Evolutionary conservation across 2,797 vertebrate genomes (phyloP), one percentile per base, ranked within the genome.

Genomic region (Synaphobranchus kaupii): DNA sequence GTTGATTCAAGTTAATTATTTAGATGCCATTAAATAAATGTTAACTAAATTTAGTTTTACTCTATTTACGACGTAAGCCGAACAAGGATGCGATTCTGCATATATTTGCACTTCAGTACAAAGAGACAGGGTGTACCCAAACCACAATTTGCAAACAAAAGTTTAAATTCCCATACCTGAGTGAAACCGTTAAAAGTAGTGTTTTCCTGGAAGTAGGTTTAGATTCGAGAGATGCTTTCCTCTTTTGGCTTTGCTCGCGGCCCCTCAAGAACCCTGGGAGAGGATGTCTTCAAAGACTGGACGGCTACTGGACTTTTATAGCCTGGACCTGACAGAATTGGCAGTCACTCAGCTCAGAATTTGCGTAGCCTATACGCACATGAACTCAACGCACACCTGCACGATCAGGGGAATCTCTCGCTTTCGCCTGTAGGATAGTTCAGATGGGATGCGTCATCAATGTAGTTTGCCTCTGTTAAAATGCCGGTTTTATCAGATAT

Each of bases 271-370:
- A 91, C 92, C 92, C 93, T 92, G 94, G 87, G 92, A 92, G 92
- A 91, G 60, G 92, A 91, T 92, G 68, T 76, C 44, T 89, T 84
- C 44, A 83, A 86, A 86, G 85, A 63, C 84, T 17, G 94, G 89
- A 90, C 85, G 91, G 91, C 83, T 84, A 94, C 92, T 90, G 90
- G 94, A 93, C 95, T 96, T 95, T 97, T 97, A 96, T 97, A 97
- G 94, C 88, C n/a, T 93, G 82, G 95, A 95, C 94, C 93, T 95
- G 95, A 95, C 94, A 93, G 92, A 91, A 94, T 93, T 94, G 95
- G 93, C 95, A 95, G 94, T 95, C 96, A 83, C 52, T 80, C 54
- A 85, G 86, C 80, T 85, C 76, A 58, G 39, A 84, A n/a, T 84
- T 34, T 82, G 89, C 89, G 86, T 78, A 39, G 39, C 39, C 39